A percentile compares a stretch with the other conserved stretches of the same genome.
Conservation (phyloP, 2,797 vertebrate species). For the Gallinago stenura region DNA sequence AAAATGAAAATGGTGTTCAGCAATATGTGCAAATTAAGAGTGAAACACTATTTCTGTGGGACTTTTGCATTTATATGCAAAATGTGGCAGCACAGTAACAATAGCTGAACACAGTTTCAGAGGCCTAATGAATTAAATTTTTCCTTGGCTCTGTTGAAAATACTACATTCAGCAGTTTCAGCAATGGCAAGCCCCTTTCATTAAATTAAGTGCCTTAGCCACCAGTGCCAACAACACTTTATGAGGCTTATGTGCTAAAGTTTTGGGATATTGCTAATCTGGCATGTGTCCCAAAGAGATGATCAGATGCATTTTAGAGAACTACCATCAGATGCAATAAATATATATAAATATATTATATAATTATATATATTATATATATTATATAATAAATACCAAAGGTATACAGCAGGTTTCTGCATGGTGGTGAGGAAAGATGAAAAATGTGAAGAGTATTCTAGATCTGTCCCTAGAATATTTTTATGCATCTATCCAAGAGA, state of each 20-base stretch:
- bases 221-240: constrained; percentile 71
- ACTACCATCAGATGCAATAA: constrained; percentile 34
- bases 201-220: constrained; percentile 80
- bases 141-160: constrained; percentile 69
- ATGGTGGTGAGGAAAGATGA: neutral
- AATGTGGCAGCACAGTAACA: constrained; percentile 46
- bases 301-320: constrained; percentile 45
- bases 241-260: constrained; percentile 58
- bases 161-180: constrained; percentile 79
- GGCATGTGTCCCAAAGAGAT: constrained; percentile 67
- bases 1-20: neutral
- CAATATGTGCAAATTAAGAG: constrained; percentile 22
- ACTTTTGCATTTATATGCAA: constrained; percentile 70
- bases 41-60: constrained; percentile 49
- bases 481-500: neutral
- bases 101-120: constrained; percentile 56
- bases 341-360: neutral
- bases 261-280: constrained; percentile 73
- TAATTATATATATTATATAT: too few species aligned
- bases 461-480: neutral
- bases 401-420: neutral
- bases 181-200: constrained; percentile 75
- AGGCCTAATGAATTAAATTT: constrained; percentile 79
- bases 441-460: neutral
- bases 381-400: neutral